Base-by-base conservation (phyloP, 2,797 vertebrate genomes). In the Schizopygopsis pylzovi region DNA sequence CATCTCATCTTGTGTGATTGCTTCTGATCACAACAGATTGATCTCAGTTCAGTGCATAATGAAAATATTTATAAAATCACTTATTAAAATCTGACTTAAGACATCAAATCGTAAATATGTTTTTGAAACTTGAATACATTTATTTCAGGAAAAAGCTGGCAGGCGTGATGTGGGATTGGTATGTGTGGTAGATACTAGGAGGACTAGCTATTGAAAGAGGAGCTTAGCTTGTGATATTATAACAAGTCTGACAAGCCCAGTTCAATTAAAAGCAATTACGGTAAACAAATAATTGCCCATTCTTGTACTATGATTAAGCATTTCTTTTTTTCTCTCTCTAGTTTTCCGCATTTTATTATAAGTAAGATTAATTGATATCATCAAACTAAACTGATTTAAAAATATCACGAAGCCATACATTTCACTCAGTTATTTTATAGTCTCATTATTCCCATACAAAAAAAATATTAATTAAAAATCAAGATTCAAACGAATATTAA, bases 211-310 rank as follows among this genome's bases (percentile, higher is more conserved):
- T 28, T 47, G 41, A 72, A 52, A 52, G 25, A 77, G 28, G 22
- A 61, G 76, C 22, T 79, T 61, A 61, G 49, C 49, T 79, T 59
- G 4, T 61, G 22, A 6, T 33, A 12, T 8, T 76, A 22, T 10
- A 77, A 77, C 73, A 54, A 77, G 75, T 77, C 75, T 39, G 52
- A 77, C 52, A 13, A n/a, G 52, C 11, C 41, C 20, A 56, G 33
- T 39, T 39, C 28, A 22, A 13, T 54, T 54, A 76, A 76, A 76
- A 76, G 10, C 10, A 8, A 56, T 56, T 13, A 37, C 1, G 3
- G 4, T 6, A 52, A 52, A 13, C 70, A 49, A 18, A 75, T 33
- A 20, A 76, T 37, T 22, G 47, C 4, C 25, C 15, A 70, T 41
- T 41, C 9, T 2, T 70, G 37, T 70, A 5, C 22, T 41, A 10